Evolutionary conservation across 2,888 invertebrate species (phyloP), one percentile per base, ranked within the genome.

Genomic region (Pollenia labialis): DNA sequence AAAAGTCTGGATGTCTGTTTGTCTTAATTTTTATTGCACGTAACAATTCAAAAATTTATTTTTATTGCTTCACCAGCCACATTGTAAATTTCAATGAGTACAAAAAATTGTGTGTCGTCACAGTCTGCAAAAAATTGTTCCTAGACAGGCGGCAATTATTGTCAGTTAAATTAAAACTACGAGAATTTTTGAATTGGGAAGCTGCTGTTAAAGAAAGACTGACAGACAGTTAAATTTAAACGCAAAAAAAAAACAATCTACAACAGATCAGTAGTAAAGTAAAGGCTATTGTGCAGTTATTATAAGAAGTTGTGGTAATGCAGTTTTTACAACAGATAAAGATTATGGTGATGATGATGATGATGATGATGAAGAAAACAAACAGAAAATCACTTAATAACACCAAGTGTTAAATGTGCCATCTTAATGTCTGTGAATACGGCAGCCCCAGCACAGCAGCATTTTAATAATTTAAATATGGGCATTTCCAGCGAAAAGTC

Each of bases 361-460:
- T 68, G 42, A 74, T 56, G 40, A 66, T 42, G n/a, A 66, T 44
- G 32, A 56, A 74, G 40, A 52, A 56, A 54, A 52, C 18, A 62
- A 16, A 23, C 56, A 48, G 12, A 40, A 56, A 42, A 60, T 46
- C 40, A 54, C 64, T 50, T 23, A 50, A 66, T 66, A 77, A 81
- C 72, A 52, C 77, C 74, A 72, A 76, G 86, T 86, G 80, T 83
- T 83, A 72, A 81, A 66, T 64, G 83, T 83, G 86, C 83, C 86
- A 83, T 86, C 75, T 83, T 81, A 52, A 72, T 66, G 83, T 80
- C 79, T 48, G 56, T 40, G 69, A 68, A 68, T 62, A 62, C 54
- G 50, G 7, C 52, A 58, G 32, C 9, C 14, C 32, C 32, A 54
- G 14, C n/a, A 52, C 44, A 48, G 44, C 44, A 44, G 48, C 18